Evolutionary conservation across 2,113 vertebrate species (phyloP).

Genomic region (Monopterus albus): DNA sequence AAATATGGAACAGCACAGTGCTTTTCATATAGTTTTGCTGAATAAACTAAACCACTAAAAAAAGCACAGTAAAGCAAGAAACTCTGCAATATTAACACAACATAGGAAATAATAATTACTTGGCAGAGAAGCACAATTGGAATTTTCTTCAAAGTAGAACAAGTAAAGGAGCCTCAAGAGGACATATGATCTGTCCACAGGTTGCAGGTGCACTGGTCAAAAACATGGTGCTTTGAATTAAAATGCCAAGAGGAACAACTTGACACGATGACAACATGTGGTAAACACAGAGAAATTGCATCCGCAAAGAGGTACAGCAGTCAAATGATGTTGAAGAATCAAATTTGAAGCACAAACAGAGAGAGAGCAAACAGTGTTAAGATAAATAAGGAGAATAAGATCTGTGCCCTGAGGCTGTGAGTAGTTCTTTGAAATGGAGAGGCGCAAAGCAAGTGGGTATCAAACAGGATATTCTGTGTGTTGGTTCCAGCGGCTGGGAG

Average conservation of each 20-base stretch:
- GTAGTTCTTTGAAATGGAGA: conserved; percentile 55
- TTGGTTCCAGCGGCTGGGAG: conserved; percentile 54
- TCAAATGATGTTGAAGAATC: conserved; percentile 36
- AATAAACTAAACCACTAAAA: not conserved
- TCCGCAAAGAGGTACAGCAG: conserved; percentile 17
- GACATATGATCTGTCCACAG: not conserved
- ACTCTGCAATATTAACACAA: not conserved
- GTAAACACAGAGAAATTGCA: conserved; percentile 27
- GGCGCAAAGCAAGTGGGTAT: conserved; percentile 44
- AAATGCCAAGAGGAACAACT: not conserved
- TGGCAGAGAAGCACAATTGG: not conserved
- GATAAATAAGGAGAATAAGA: conserved; percentile 66
- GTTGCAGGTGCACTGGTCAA: not conserved
- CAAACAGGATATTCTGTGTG: conserved; percentile 62
- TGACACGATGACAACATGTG: conserved; percentile 10
- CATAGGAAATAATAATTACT: not conserved
- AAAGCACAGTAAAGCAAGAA: not conserved
- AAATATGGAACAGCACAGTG: not conserved
- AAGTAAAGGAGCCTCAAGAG: not conserved
- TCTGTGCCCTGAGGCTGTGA: conserved; percentile 49
- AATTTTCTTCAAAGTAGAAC: not conserved
- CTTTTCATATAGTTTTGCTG: too few relatives aligned
- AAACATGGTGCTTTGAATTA: conserved; percentile 3
- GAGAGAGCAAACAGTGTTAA: conserved; percentile 27
- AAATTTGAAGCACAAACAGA: conserved; percentile 42